Base-by-base conservation (phyloP, 2,113 vertebrate species). In the Gnathonemus longibarbis region DNA sequence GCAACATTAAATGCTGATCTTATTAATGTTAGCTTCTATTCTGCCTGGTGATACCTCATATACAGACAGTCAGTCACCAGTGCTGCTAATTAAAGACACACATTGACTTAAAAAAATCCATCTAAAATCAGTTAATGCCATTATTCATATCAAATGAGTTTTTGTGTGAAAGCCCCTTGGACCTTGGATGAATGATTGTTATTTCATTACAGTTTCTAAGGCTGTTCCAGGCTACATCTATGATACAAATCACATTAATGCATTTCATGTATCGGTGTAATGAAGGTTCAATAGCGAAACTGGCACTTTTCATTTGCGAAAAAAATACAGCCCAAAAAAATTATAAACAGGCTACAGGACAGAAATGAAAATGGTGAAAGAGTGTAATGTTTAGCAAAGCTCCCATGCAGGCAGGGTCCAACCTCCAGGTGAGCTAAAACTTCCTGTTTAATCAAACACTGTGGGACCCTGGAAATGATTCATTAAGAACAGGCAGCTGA, bases 401-500 rank as follows among this genome's bases (percentile, higher is more conserved):
- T 45, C 31, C 19, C 35, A 42, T 88, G 27, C 31, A n/a, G 17
- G 24, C 31, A 21, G 49, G 70, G 31, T 31, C 74, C n/a, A 52
- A 15, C 27, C 27, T 80, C 46, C 88, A 74, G 77, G 48, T 80
- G 88, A 80, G 70, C 21, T 84, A 46, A 66, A 89, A 49, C 27
- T 89, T 89, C 88, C 48, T 80, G 88, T 89, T 89, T 49, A 80
- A 89, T 52, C 88, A 80, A 80, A 53, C 46, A 39, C 88, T 21
- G 88, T 50, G 62, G 46, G 27, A 89, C 70, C 46, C 70, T 89
- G 88, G 88, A 89, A 83, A 89, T 35, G 48, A 52, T 52, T 49
- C 45, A 80, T 24, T 89, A 89, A 80, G 10, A 52, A 80, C 31
- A n/a, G 70, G 62, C 66, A 50, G 88, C 46, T 77, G 13, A 35